Base-by-base conservation (phyloP, 1,140 invertebrate species). In the Rhyzopertha dominica region DNA sequence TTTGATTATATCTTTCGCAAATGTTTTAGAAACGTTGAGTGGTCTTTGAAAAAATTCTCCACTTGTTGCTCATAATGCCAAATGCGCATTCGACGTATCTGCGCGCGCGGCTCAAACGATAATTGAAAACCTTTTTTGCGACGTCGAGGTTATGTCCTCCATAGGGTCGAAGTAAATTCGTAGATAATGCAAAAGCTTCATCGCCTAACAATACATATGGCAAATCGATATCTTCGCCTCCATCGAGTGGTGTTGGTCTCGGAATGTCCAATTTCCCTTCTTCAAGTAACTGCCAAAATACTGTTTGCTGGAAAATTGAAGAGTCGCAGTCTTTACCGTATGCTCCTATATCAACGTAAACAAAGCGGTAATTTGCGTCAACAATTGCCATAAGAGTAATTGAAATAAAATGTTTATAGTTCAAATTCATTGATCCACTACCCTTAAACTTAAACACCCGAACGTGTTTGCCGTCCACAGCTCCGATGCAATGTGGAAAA, bases 81-180 rank as follows among this genome's bases (percentile, higher is more conserved):
- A 62, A 62, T 9, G 51, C 25, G 58, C 71, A 72, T 53, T 74
- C 71, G 14, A 72, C 53, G 18, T 67, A 62, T 28, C 63, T 34
- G 42, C 66, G 45, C 14, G 63, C 68, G 39, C 60, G 45, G 18
- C 54, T 53, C 17, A 71, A 45, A 14, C 65, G 45, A 49, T 73
- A 74, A 51, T 76, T 74, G 57, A 69, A 74, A 16, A 70, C 59
- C 48, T 43, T 47, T 54, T 56, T 66, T 22, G 60, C 39, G 14
- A 57, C 30, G 24, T 49, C 37, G 22, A 71, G 49, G 32, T 37
- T 31, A 31, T 42, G 63, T 38, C 62, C 59, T 16, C 62, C 45
- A 56, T 67, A 72, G 20, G 68, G 71, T 29, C 61, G 43, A 45
- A 72, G 44, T 14, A 69, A 20, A 47, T 65, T 42, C 10, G 49